Percentiles rank a stretch among this genome's conserved stretches.
These are phyloP conservation scores for Amblyraja radiata DNA, from an alignment of 2,797 vertebrate species.

Conservation along the genomic window DNA sequence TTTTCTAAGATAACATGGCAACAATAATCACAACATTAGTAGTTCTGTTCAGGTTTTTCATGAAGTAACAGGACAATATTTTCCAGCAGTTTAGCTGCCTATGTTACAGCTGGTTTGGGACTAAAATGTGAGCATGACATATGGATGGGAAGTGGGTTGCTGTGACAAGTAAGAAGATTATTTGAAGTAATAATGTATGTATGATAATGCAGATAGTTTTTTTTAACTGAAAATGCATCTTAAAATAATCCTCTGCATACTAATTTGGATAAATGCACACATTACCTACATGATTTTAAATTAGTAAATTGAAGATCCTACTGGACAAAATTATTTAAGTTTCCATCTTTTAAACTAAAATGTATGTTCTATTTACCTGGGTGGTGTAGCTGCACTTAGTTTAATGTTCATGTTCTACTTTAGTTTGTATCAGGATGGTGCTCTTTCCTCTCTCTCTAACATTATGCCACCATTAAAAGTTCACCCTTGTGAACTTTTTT, in stretches of 20 bases:
- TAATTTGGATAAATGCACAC: not conserved
- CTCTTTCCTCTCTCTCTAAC: not conserved
- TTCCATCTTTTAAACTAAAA: not conserved
- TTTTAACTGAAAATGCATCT: not conserved
- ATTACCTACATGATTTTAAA: not conserved
- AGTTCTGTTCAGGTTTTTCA: not conserved
- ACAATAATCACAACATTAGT: not conserved
- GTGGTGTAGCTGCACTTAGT: not conserved
- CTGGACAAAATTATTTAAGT: not conserved
- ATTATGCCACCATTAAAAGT: not conserved
- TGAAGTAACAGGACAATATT: not conserved
- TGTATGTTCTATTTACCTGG: not conserved
- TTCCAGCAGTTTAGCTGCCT: not conserved
- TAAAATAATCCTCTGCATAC: not conserved
- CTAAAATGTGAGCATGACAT: not conserved
- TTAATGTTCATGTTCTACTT: not conserved
- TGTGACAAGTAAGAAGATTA: not conserved
- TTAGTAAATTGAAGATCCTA: not conserved
- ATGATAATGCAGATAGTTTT: not conserved
- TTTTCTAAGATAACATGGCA: not conserved
- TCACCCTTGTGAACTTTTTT: not conserved
- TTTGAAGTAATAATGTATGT: not conserved
- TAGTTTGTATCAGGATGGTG: not conserved
- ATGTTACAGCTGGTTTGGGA: not conserved
- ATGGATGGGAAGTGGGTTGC: not conserved